Evolutionary conservation across 1,140 invertebrate genomes (phyloP).

Genomic region (Forficula auricularia): DNA sequence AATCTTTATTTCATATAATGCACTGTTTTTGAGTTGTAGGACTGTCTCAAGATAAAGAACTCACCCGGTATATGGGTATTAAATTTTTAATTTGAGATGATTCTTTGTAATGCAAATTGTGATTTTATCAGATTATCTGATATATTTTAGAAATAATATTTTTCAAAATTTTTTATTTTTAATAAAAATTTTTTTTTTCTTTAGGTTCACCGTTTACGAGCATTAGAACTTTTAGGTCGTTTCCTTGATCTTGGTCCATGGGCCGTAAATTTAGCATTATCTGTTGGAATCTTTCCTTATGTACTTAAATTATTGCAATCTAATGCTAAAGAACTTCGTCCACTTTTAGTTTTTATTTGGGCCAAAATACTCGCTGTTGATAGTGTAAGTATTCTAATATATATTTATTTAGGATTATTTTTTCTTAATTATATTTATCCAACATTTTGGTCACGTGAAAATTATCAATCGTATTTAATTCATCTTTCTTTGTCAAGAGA

Average conservation of each 20-base stretch:
- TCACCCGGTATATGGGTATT: too few species aligned
- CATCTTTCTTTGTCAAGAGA: slow-evolving; percentile 7
- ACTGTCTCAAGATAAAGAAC: too few species aligned
- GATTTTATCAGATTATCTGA: too few species aligned
- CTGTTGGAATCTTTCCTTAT: slow-evolving; percentile 97
- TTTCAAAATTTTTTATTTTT: too few species aligned
- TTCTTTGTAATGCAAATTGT: too few species aligned
- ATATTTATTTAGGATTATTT: neutral
- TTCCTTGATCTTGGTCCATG: slow-evolving; percentile 93
- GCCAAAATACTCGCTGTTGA: slow-evolving; percentile 97
- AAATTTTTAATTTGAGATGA: too few species aligned
- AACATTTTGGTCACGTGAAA: slow-evolving; percentile 3
- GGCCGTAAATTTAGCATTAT: slow-evolving; percentile 90
- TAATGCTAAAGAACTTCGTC: slow-evolving; percentile 75
- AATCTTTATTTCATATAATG: too few species aligned
- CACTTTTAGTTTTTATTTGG: slow-evolving; percentile 94
- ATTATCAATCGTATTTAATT: slow-evolving; percentile 8
- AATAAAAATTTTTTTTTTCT: too few species aligned
- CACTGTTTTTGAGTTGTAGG: too few species aligned
- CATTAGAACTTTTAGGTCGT: slow-evolving; percentile 81
- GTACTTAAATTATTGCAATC: slow-evolving; percentile 90
- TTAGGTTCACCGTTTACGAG: slow-evolving; percentile 88
- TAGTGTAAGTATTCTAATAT: slow-evolving; percentile 62
- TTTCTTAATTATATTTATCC: neutral
- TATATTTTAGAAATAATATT: too few species aligned